Base-by-base conservation (phyloP, 2,888 invertebrate genomes). In the Lasius fuliginosus region DNA sequence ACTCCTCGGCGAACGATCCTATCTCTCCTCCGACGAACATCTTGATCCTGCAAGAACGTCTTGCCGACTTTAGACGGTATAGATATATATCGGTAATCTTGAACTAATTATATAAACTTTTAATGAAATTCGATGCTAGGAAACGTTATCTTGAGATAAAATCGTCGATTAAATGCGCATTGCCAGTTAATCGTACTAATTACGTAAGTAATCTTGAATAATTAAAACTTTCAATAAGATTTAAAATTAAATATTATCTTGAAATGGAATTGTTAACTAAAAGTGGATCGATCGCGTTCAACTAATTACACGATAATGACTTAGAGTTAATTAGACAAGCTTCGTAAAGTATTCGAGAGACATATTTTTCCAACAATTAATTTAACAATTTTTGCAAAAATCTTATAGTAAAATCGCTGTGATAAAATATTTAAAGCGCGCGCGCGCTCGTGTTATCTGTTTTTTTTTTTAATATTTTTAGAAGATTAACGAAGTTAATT, bases 151-250 rank as follows among this genome's bases (percentile, higher is more conserved):
- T 53, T n/a, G 12, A 11, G 30, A 42, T 42, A 58, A 58, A 68
- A 68, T 18, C 8, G 18, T 18, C 11, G 18, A n/a, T 11, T 36
- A 18, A 27, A 40, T n/a, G 53, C 18, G 40, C 11, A 33, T 58
- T 18, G 9, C 9, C 18, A 53, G 18, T 46, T 42, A 30, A 46
- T 76, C 56, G 56, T 15, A 5, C 23, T 11, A 75, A 36, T 18
- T 36, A 18, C 8, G 30, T 53, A 15, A 58, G 56, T 77, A 77
- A 56, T 67, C 8, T 53, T 56, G 40, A 56, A 68, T 9, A 77
- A n/a, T 67, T 56, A 30, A n/a, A 77, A 56, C 15, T 56, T 56
- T 68, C 40, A n/a, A 56, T 42, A 40, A 27, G 27, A 77, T 77
- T 42, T 53, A 8, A 40, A 56, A 53, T n/a, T 53, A 23, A 18